Evolutionary conservation across 2,888 invertebrate species (phyloP).

Genomic region (Neoitamus cyanurus): DNA sequence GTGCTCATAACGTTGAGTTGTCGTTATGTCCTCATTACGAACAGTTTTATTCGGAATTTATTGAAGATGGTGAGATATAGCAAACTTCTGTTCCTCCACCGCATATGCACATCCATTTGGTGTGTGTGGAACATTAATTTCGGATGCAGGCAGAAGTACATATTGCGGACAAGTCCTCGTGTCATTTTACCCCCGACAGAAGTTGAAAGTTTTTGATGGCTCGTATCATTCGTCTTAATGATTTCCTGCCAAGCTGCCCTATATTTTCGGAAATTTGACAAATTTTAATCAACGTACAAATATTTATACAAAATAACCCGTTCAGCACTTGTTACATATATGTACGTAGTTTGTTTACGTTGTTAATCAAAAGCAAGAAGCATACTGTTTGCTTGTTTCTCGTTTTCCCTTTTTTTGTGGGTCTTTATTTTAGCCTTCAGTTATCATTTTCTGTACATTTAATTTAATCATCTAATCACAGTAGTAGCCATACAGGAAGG

Average conservation of each 20-base stretch:
- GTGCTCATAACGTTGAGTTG: conserved; percentile 10
- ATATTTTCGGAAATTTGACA: not conserved
- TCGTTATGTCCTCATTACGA: not conserved
- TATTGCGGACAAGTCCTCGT: not conserved
- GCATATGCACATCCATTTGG: not conserved
- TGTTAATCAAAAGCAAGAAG: no score
- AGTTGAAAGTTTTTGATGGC: not conserved
- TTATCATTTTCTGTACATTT: no score
- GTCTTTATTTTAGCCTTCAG: no score
- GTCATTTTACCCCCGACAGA: not conserved
- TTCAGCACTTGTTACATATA: no score
- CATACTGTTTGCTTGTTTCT: no score
- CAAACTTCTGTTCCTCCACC: not conserved
- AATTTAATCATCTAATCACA: no score
- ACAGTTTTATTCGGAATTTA: conserved; percentile 14
- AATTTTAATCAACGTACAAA: not conserved
- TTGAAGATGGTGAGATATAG: not conserved
- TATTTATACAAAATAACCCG: not conserved
- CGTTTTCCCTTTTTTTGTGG: no score
- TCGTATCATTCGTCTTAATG: not conserved
- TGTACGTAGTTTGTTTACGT: no score
- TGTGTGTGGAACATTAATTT: not conserved
- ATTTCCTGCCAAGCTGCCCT: not conserved
- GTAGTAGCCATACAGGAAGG: no score
- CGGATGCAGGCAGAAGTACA: not conserved